Percentiles rank a stretch among this genome's conserved stretches.
Evolutionary conservation across 2,113 vertebrate species (phyloP).

Genomic region (Tenrec ecaudatus): DNA sequence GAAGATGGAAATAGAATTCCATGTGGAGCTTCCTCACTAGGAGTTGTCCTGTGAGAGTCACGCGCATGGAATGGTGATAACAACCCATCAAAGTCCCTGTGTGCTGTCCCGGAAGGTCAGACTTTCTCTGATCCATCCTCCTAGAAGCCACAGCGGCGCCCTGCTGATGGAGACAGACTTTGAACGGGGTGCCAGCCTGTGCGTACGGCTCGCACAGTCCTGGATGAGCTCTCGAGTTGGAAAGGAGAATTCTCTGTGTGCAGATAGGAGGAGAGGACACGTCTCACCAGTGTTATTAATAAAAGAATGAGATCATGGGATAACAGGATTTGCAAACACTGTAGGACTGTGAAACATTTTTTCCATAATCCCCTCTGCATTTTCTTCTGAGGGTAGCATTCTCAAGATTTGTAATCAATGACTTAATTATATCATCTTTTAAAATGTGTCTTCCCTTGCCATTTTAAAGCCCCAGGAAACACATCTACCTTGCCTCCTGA

Average conservation of each 20-base stretch:
- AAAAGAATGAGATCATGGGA: neutral
- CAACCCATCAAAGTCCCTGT: neutral
- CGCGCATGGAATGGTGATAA: neutral
- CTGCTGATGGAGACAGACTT: neutral
- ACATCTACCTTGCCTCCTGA: no score
- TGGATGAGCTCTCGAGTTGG: neutral
- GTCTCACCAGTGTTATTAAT: neutral
- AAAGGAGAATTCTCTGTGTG: neutral
- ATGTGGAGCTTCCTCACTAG: rapidly evolving
- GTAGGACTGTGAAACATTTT: neutral
- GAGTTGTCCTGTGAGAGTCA: rapidly evolving
- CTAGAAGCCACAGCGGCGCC: neutral
- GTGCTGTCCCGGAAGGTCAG: neutral
- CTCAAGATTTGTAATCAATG: neutral
- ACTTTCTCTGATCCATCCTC: neutral
- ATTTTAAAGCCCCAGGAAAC: no score
- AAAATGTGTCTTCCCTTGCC: no score
- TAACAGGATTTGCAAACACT: neutral
- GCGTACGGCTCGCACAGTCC: neutral
- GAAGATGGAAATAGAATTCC: rapidly evolving
- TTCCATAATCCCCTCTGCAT: no score
- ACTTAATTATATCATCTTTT: no score
- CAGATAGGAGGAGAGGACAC: neutral
- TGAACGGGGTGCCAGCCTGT: neutral
- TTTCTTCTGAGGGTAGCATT: neutral